Evolutionary conservation across 2,113 vertebrate genomes (phyloP).

Genomic region (Myrmecophaga tridactyla): DNA sequence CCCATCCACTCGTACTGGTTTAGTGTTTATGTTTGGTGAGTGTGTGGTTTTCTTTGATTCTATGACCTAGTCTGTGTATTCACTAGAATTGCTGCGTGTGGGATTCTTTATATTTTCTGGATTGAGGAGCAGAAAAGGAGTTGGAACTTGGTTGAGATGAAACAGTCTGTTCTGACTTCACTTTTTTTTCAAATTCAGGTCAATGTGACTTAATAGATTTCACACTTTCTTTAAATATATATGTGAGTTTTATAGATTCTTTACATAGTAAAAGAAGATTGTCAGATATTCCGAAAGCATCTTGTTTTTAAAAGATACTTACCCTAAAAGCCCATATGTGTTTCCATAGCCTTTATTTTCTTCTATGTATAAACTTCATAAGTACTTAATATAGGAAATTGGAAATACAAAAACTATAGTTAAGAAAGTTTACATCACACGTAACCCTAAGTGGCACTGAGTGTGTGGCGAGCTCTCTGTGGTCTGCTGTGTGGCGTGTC

Average conservation of each 20-base stretch:
- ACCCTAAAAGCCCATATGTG: neutral
- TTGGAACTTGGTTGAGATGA: neutral
- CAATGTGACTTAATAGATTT: neutral
- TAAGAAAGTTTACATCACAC: neutral
- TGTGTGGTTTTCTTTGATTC: neutral
- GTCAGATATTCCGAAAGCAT: neutral
- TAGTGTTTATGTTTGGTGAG: neutral
- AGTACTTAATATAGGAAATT: neutral
- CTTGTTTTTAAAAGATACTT: neutral
- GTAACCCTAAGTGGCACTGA: too few relatives aligned
- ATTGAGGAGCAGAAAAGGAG: neutral
- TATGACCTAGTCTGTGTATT: neutral
- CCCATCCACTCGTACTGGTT: neutral
- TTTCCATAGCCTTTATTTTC: neutral
- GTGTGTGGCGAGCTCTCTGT: too few relatives aligned
- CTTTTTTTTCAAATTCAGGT: neutral
- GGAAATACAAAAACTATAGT: neutral
- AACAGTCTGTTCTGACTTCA: neutral
- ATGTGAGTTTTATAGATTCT: neutral
- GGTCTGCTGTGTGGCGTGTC: neutral
- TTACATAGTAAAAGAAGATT: neutral
- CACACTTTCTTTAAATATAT: neutral
- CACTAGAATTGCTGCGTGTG: neutral
- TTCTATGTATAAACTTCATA: constrained; percentile 23
- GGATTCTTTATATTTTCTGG: neutral